A percentile compares a stretch with the other conserved stretches of the same genome.
These are phyloP conservation scores for Toxotes chatareus DNA, from an alignment of 2,113 vertebrate species.

Conservation along the genomic window DNA sequence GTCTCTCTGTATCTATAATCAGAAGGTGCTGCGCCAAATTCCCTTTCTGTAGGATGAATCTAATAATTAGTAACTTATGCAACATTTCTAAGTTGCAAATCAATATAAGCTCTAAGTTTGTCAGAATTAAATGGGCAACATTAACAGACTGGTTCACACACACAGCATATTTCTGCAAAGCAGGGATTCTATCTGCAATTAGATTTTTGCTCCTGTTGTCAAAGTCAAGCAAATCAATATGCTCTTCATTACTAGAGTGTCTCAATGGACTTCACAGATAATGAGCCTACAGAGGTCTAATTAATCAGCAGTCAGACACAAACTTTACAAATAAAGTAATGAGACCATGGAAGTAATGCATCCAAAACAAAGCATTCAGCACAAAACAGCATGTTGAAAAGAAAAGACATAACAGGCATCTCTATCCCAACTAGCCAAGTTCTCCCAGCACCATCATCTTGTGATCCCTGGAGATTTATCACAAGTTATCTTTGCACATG, in stretches of 20 bases:
- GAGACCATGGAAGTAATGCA: not conserved
- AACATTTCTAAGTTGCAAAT: not conserved
- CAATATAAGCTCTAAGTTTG: not conserved
- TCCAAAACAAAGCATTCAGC: not conserved
- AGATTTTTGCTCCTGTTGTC: conserved; percentile 10
- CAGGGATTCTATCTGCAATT: not conserved
- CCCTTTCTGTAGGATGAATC: not conserved
- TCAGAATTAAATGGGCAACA: not conserved
- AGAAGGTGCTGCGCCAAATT: not conserved
- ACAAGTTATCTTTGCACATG: conserved; percentile 5
- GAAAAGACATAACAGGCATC: not conserved
- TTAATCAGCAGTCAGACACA: conserved; percentile 16
- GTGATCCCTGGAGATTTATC: not conserved
- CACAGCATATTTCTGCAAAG: not conserved
- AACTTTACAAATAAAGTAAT: conserved; percentile 4
- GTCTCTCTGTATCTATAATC: not conserved
- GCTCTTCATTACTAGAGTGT: conserved; percentile 5
- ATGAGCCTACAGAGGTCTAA: conserved; percentile 36
- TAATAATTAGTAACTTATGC: not conserved
- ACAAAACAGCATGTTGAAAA: not conserved
- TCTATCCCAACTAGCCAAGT: not conserved
- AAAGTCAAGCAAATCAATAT: conserved; percentile 17
- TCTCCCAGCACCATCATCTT: not conserved
- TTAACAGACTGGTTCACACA: not conserved
- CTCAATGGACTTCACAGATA: conserved; percentile 16